Base-by-base conservation (phyloP, 2,113 vertebrate species). In the Tetrao urogallus region DNA sequence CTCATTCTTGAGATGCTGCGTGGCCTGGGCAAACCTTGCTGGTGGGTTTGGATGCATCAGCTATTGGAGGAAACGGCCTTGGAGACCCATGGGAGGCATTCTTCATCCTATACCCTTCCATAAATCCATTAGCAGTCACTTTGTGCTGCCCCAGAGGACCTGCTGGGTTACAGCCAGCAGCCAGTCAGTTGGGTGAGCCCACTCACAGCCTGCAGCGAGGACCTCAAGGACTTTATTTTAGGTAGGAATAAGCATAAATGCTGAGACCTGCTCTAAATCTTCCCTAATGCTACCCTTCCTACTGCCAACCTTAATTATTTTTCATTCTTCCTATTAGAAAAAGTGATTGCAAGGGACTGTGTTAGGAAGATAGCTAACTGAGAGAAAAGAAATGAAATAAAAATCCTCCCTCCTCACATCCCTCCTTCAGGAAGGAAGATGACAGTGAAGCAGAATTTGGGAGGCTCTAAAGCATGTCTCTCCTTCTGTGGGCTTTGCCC, bases 121-220 rank as follows among this genome's bases (percentile, higher is more conserved):
- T n/a, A 42, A 75, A 5, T n/a, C 2, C 0, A 40, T 60, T 45
- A 24, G 7, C n/a, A 36, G 43, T 48, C 57, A 14, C 36, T 40
- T 64, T 27, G 8, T 32, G 73, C n/a, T 2, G 1, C 10, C 30
- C 57, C 11, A 10, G 4, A 11, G 30, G 36, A 52, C 32, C 16
- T 42, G 5, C 18, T 9, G 10, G 69, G 42, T 43, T 4, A 10
- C 0, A 2, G 50, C 42, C 40, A 12, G 18, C 14, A 0, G 2
- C 25, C 57, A 27, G 30, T 32, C 1, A 2, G 2, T 19, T 52
- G 57, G 60, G 50, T 34, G 17, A 21, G 10, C 10, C 40, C 56
- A 22, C 25, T 40, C 28, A 56, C 28, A 42, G 38, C 73, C 60
- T 63, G 40, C 40, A 27, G 86, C 3, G 5, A 73, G 79, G 40